Evolutionary conservation across 2,113 vertebrate species (phyloP).

Genomic region (Siniperca knerii): DNA sequence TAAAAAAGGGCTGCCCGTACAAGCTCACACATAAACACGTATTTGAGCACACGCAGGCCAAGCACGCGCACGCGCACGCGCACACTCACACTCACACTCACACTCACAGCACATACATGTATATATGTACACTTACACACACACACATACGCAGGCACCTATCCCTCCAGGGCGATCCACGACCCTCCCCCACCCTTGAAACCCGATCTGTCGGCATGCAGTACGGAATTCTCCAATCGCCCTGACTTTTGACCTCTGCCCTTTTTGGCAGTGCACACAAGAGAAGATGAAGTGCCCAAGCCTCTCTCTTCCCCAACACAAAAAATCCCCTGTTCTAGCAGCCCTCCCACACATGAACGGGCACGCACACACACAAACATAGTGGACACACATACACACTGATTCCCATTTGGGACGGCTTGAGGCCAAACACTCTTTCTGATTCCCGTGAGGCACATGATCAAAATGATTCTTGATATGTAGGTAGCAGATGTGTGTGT

Average conservation of each 20-base stretch:
- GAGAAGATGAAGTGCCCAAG: slow-evolving; percentile 89
- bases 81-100: slow-evolving; percentile 8
- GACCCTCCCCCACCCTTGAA: slow-evolving; percentile 83
- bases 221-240: slow-evolving; percentile 89
- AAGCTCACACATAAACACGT: slow-evolving; percentile 65
- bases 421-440: slow-evolving; percentile 70
- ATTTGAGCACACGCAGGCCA: slow-evolving; percentile 48
- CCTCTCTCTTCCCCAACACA: slow-evolving; percentile 85
- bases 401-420: slow-evolving; percentile 70
- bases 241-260: slow-evolving; percentile 89
- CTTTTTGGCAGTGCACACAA: slow-evolving; percentile 88
- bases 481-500: slow-evolving; percentile 64
- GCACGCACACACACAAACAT: slow-evolving; percentile 57
- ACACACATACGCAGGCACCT: slow-evolving; percentile 77
- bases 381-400: slow-evolving; percentile 59
- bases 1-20: slow-evolving; percentile 70
- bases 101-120: slow-evolving; percentile 1
- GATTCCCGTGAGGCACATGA: slow-evolving; percentile 73
- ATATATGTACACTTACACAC: slow-evolving; percentile 6
- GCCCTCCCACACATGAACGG: slow-evolving; percentile 76
- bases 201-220: slow-evolving; percentile 88
- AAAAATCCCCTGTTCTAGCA: slow-evolving; percentile 88
- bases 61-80: slow-evolving; percentile 50
- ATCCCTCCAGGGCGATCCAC: slow-evolving; percentile 77
- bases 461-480: slow-evolving; percentile 75